phyloP scores from a whole-genome alignment of 2,888 invertebrate species.

The Neoitamus cyanurus region DNA sequence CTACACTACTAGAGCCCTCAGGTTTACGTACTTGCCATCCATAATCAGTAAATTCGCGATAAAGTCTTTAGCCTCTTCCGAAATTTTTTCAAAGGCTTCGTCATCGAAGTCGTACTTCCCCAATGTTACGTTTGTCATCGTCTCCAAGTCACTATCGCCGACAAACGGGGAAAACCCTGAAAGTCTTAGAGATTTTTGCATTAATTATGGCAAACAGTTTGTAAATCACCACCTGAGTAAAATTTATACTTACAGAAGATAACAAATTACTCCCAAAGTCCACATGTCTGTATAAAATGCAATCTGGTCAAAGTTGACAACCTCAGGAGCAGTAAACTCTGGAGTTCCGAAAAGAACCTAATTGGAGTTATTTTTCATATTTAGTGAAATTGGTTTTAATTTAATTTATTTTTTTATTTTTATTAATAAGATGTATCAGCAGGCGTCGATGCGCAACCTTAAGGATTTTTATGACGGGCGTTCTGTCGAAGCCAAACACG shows the following conservation, averaged over 20 bases:
- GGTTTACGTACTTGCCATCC: conserved; percentile 81
- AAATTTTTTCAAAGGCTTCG: conserved; percentile 91
- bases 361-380: background rate
- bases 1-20: background rate
- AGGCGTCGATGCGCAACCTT: too few species aligned
- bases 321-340: conserved; percentile 87
- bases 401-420: too few species aligned
- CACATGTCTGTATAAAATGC: conserved; percentile 95
- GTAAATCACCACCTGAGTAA: background rate
- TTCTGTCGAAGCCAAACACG: too few species aligned
- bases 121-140: conserved; percentile 93
- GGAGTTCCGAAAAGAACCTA: conserved; percentile 90
- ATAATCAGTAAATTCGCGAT: conserved; percentile 86
- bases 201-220: conserved; percentile 67
- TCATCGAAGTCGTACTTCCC: conserved; percentile 95
- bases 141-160: conserved; percentile 93
- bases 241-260: conserved; percentile 84
- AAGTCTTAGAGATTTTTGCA: conserved; percentile 81
- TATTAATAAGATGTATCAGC: too few species aligned
- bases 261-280: conserved; percentile 95
- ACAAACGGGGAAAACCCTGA: conserved; percentile 96
- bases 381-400: background rate
- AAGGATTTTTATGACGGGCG: too few species aligned
- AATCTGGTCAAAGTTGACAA: conserved; percentile 94
- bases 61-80: conserved; percentile 91